Base-by-base conservation (phyloP, 2,797 vertebrate genomes). In the Cryptoblepharus egeriae region DNA sequence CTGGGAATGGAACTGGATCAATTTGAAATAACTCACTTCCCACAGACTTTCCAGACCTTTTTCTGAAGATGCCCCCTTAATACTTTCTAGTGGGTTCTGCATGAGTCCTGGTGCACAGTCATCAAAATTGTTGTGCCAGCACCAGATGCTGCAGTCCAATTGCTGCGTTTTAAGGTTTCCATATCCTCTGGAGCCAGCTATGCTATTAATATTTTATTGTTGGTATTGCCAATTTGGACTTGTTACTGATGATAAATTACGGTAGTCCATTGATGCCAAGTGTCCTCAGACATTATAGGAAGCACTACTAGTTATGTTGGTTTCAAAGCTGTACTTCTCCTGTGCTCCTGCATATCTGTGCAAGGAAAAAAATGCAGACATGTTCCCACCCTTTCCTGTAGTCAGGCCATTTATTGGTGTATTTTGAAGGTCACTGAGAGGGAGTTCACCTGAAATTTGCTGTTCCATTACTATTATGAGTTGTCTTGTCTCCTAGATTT, bases 361-460 rank as follows among this genome's bases (percentile, higher is more conserved):
- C 57, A 76, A 61, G 72, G 30, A 26, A 42, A 57, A 74, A 42
- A 32, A 52, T 28, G 18, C 42, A 39, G 64, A 18, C 76, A 37
- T 55, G 7, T 87, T 90, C 83, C 49, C 26, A 75, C 55, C 24
- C 79, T 11, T 58, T 49, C 39, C 77, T 67, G 63, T 2, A 18
- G 75, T 74, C 85, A 57, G 65, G 70, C 64, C 55, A 24, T 60
- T 82, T 30, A 61, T 76, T 85, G n/a, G n/a, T n/a, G n/a, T n/a
- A 63, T 77, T 83, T 20, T 35, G 69, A 18, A 80, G 49, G 26
- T 76, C 68, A 73, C 22, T 8, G 11, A n/a, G 45, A 3, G 11
- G n/a, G 45, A 3, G 30, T 87, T 90, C 65, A 3, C 70, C 32
- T 84, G 75, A 20, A 52, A 68, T 52, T 3, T 85, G 75, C 73